phyloP scores from a whole-genome alignment of 2,113 vertebrate species.

The Eolophus roseicapilla region DNA sequence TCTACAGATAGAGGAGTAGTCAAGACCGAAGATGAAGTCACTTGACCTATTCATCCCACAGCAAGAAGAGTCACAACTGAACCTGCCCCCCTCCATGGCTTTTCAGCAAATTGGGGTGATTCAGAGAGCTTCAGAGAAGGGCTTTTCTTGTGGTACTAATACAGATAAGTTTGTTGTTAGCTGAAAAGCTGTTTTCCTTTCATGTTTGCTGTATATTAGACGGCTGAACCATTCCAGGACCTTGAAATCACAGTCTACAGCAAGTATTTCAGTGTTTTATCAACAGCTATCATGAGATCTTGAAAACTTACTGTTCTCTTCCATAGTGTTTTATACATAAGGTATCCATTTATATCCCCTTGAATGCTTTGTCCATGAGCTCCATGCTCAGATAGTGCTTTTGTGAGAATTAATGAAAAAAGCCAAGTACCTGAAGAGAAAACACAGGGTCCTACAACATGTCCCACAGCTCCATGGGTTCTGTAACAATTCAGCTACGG shows the following conservation, averaged over 20 bases:
- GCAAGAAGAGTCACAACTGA: neutral
- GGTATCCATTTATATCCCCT: neutral
- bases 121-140: neutral
- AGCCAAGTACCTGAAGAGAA: neutral
- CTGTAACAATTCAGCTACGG: neutral
- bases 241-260: neutral
- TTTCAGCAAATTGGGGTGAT: neutral
- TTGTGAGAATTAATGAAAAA: neutral
- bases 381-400: neutral
- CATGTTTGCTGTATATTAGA: neutral
- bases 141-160: accelerated
- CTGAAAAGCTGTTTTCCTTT: neutral
- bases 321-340: neutral
- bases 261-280: neutral
- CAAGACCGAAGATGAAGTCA: neutral
- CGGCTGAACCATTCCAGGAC: neutral
- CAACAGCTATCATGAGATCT: neutral
- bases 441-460: neutral
- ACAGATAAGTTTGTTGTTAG: neutral
- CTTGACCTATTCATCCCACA: neutral
- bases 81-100: neutral
- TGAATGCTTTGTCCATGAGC: neutral
- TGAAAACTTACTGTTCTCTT: neutral
- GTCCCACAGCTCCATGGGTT: neutral
- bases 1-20: neutral